A percentile compares a stretch with the other conserved stretches of the same genome.
Evolutionary conservation across 2,113 vertebrate species (phyloP).

Genomic region (Pao palembangensis): DNA sequence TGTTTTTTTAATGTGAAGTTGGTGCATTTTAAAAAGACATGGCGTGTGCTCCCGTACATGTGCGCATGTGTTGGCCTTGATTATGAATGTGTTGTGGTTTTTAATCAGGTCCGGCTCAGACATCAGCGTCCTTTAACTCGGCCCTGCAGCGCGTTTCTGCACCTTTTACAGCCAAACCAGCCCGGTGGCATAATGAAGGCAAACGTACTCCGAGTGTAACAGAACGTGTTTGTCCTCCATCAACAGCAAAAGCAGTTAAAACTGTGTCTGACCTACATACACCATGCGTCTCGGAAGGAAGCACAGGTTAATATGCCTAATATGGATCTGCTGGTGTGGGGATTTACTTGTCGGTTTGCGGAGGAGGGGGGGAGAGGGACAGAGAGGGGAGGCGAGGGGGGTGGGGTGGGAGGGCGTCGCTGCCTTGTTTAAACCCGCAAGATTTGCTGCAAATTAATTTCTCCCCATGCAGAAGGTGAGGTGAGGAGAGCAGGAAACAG

Average conservation of each 20-base stretch:
- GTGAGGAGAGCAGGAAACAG: slow-evolving; percentile 71
- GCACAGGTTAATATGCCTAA: slow-evolving; percentile 78
- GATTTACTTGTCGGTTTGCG: slow-evolving; percentile 3
- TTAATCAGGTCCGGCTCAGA: slow-evolving; percentile 52
- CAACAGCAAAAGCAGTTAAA: slow-evolving; percentile 69
- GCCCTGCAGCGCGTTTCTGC: slow-evolving; percentile 1
- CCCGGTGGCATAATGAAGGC: slow-evolving; percentile 54
- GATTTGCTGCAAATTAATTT: slow-evolving; percentile 75
- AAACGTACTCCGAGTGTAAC: slow-evolving; percentile 19
- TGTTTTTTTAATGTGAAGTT: background rate
- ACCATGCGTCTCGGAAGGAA: slow-evolving; percentile 59
- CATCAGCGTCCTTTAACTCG: slow-evolving; percentile 61
- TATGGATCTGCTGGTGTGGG: slow-evolving; percentile 72
- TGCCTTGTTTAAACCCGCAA: slow-evolving; percentile 58
- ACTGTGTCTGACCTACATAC: slow-evolving; percentile 76
- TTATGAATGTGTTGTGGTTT: slow-evolving; percentile 53
- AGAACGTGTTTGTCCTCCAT: slow-evolving; percentile 58
- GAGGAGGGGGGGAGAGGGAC: background rate
- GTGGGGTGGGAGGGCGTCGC: background rate
- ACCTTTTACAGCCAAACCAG: slow-evolving; percentile 56
- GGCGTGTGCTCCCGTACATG: background rate
- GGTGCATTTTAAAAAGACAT: background rate
- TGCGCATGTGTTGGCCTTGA: slow-evolving; percentile 57
- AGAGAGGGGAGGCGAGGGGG: background rate
- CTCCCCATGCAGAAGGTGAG: slow-evolving; percentile 55